Evolutionary conservation across 2,888 invertebrate species (phyloP), one percentile per base, ranked within the genome.

Genomic region (Gryllus longicercus): DNA sequence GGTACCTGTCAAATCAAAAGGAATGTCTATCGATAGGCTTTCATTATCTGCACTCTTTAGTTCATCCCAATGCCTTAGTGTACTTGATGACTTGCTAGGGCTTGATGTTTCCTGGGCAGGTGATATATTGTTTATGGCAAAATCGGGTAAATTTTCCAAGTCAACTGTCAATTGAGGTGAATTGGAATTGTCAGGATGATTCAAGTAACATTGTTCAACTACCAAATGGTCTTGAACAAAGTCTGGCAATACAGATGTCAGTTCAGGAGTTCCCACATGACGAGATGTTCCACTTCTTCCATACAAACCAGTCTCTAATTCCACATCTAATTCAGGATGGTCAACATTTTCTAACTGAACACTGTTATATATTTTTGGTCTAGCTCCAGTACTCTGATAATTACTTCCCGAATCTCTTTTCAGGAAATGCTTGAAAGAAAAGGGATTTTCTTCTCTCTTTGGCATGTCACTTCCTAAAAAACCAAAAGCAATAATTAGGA

Each of bases 141-240:
- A 85, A 77, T 85, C 93, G 1, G 93, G 93, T 83, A 93, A 88
- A 87, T 92, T 92, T 84, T 92, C 91, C 83, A 92, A 87, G 84
- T 92, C 91, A 77, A 90, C 88, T 77, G 90, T 89, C 84, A 89
- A 88, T 16, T 81, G 80, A 77, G 89, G 89, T 51, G 88, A 87
- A 83, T 88, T 88, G 76, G 90, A 88, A 84, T 84, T 85, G 75
- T 89, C 89, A 76, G 82, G 23, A 83, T 82, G 78, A 79, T 85
- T 86, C 84, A 93, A 88, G 86, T 92, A 93, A 82, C 92, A 92
- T 84, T 95, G 93, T 85, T 94, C 94, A 74, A 95, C 92, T 83
- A 95, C 90, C 86, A 95, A 90, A 87, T 96, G 96, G 87, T 96
- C 96, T 86, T 96, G 96, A 79, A 96, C 96, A 88, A 96, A 96